Percentiles rank a stretch among this genome's conserved stretches.
Conservation (phyloP, 2,888 invertebrate genomes). For the Nebria brevicollis region DNA sequence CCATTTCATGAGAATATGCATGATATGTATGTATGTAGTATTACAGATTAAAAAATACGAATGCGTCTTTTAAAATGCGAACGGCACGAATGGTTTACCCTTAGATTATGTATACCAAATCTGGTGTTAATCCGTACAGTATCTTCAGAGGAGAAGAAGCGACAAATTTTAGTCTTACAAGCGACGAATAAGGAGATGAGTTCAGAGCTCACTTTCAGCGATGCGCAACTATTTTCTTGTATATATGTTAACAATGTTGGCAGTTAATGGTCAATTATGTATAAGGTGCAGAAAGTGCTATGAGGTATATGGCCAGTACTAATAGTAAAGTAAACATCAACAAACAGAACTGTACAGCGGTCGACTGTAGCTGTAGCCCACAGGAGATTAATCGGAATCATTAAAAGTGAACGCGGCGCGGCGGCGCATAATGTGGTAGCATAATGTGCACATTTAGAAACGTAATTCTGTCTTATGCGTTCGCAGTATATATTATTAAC, state of each 20-base stretch:
- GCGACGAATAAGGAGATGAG: too few relatives aligned
- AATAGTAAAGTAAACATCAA: background rate
- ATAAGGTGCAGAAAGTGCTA: background rate
- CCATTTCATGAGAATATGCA: too few relatives aligned
- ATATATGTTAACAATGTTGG: background rate
- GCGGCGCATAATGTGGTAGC: slow-evolving; percentile 7
- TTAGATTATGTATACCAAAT: too few relatives aligned
- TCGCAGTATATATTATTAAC: background rate
- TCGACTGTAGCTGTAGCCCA: background rate
- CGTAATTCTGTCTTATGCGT: background rate
- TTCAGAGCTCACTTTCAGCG: too few relatives aligned
- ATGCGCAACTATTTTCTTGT: too few relatives aligned
- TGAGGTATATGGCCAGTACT: background rate
- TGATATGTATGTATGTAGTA: too few relatives aligned
- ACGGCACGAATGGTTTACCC: too few relatives aligned
- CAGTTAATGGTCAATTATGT: background rate
- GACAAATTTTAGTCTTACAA: too few relatives aligned
- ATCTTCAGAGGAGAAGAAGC: too few relatives aligned
- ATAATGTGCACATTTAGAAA: slow-evolving; percentile 22
- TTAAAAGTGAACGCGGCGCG: slow-evolving; percentile 3
- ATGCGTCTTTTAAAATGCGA: too few relatives aligned
- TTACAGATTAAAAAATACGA: too few relatives aligned
- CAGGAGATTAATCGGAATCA: slow-evolving; percentile 18
- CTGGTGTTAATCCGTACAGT: too few relatives aligned
- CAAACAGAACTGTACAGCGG: background rate